Evolutionary conservation across 2,888 invertebrate species (phyloP), one percentile per base, ranked within the genome.

Genomic region (Andrena bucephala): DNA sequence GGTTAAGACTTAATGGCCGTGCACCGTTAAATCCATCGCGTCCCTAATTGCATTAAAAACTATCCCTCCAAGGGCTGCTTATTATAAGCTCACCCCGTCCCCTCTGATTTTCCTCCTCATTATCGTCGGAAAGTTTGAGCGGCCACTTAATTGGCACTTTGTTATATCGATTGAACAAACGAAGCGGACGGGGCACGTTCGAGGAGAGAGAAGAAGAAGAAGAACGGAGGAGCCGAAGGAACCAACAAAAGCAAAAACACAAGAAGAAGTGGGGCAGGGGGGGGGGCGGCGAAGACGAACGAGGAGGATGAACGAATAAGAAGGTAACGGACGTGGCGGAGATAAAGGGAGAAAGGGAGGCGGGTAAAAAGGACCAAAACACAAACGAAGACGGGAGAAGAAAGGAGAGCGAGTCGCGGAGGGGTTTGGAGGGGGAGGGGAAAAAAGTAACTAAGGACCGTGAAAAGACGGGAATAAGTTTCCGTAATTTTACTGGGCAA

Each of bases 401-500:
- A 27, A 16, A 48, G 16, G 7, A 27, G 59, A 31, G 13, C 10
- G 48, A 10, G 24, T 20, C 1, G 42, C 0, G 0, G 24, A n/a
- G 2, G 33, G 20, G 20, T 16, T 0, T 0, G 2, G 13, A 36
- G 13, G 13, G 16, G 7, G 27, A 16, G 10, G 48, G 24, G 50
- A 36, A 16, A 16, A 50, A 27, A 42, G 65, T 66, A 69, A 68
- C 50, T 52, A 73, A 59, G 71, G 52, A 63, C 59, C 54, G 24
- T 24, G 52, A 24, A 71, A 66, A 33, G 52, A 71, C 36, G 57
- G 16, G 67, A 78, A 70, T 75, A 81, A 84, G 81, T 84, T 85
- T 84, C 77, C 24, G 77, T 71, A 84, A 84, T 84, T 85, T 84
- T 81, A 66, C 69, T 52, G 75, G 42, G 85, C 85, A 85, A 85